Conservation (phyloP, 1,140 invertebrate species). For the Drosophila saltans region DNA sequence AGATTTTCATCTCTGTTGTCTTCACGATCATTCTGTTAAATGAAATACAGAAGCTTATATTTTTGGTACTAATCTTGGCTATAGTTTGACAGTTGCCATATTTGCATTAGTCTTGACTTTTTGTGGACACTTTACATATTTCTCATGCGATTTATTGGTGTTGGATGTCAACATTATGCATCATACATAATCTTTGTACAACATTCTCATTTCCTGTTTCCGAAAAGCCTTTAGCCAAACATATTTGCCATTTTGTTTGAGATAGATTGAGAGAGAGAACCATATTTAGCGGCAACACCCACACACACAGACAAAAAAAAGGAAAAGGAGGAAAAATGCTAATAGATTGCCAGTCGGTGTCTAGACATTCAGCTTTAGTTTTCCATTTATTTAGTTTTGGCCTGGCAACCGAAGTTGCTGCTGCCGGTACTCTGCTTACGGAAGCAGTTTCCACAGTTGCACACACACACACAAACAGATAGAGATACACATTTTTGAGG, state of each 20-base stretch:
- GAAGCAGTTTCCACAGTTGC: slow-evolving; percentile 9
- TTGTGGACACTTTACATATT: too few relatives aligned
- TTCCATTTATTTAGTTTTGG: slow-evolving; percentile 20
- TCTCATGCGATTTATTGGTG: too few relatives aligned
- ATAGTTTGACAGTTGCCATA: too few relatives aligned
- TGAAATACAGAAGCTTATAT: too few relatives aligned
- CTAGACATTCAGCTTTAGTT: slow-evolving; percentile 71
- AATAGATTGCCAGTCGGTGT: slow-evolving; percentile 55
- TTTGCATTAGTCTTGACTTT: too few relatives aligned
- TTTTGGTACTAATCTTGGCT: too few relatives aligned
- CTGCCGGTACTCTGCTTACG: slow-evolving; percentile 37
- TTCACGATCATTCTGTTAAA: too few relatives aligned
- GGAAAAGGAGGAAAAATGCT: slow-evolving; percentile 36
- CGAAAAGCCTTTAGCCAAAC: slow-evolving; percentile 50
- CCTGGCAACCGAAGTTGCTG: slow-evolving; percentile 15
- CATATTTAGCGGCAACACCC: slow-evolving; percentile 2
- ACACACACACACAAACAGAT: slow-evolving; percentile 5
- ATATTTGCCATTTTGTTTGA: slow-evolving; percentile 21
- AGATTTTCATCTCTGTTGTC: too few relatives aligned
- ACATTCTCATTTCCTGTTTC: not conserved
- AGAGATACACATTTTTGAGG: slow-evolving; percentile 52
- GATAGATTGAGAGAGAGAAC: slow-evolving; percentile 4
- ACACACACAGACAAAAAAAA: slow-evolving; percentile 2
- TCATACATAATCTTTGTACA: slow-evolving; percentile 10
- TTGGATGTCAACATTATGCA: not conserved